Conservation (phyloP, 2,888 invertebrate species). For the Melinopterus prodromus region DNA sequence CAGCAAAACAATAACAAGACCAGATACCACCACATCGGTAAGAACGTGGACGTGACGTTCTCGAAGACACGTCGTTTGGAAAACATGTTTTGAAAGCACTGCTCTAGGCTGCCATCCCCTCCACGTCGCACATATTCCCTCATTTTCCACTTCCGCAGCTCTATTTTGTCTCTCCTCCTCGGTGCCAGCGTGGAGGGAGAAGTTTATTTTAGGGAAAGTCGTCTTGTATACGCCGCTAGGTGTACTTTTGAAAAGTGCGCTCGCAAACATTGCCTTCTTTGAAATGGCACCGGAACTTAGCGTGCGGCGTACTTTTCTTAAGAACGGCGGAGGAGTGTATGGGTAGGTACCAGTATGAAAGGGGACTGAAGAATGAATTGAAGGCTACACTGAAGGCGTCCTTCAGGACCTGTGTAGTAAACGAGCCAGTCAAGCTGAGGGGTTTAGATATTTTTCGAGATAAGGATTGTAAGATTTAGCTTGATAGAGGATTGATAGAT, state of each 20-base stretch:
- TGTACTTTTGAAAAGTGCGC: not conserved
- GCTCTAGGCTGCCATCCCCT: not conserved
- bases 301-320: not conserved
- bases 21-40: not conserved
- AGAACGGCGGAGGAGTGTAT: not conserved
- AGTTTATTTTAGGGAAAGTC: not conserved
- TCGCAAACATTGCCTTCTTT: not conserved
- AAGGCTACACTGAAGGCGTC: not conserved
- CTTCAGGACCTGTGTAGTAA: not conserved
- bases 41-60: not conserved
- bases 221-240: not conserved
- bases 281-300: not conserved
- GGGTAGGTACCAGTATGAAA: not conserved
- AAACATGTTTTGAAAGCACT: not conserved
- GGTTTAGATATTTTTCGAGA: not conserved
- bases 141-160: slow-evolving; percentile 4
- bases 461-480: not conserved
- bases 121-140: not conserved
- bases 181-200: not conserved
- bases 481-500: no score
- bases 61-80: not conserved
- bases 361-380: not conserved
- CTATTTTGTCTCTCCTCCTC: not conserved
- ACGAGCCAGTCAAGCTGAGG: not conserved
- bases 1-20: not conserved